A percentile compares a stretch with the other conserved stretches of the same genome.
Conservation (phyloP, 2,113 vertebrate species). For the Lucifuga dentata region DNA sequence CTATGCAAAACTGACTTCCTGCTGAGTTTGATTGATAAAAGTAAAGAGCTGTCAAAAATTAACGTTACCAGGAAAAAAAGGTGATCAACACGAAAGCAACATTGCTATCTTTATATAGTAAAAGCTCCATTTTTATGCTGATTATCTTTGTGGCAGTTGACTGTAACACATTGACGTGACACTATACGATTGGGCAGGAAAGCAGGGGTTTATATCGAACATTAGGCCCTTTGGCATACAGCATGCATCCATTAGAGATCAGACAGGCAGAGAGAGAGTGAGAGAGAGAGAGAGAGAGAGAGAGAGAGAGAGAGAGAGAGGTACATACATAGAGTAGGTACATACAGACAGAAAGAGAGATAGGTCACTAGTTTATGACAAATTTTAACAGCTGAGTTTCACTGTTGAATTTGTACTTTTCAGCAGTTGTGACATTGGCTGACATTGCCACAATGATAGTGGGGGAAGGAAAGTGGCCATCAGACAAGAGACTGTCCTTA, state of each 20-base stretch:
- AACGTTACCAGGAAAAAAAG: neutral
- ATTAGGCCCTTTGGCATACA: neutral
- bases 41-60: too few species aligned
- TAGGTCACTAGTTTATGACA: conserved; percentile 23
- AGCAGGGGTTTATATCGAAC: too few species aligned
- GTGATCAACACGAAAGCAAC: neutral
- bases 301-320: too few species aligned
- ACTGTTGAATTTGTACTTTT: conserved; percentile 47
- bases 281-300: neutral
- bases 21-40: neutral
- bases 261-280: neutral
- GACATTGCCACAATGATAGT: conserved; percentile 61
- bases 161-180: conserved; percentile 11
- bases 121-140: neutral
- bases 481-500: conserved; percentile 72
- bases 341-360: neutral
- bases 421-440: conserved; percentile 68
- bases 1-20: neutral
- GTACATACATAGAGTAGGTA: too few species aligned
- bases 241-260: conserved; percentile 23
- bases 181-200: conserved; percentile 22
- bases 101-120: too few species aligned
- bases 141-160: conserved; percentile 10
- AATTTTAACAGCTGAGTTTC: conserved; percentile 36
- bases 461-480: conserved; percentile 66